Evolutionary conservation across 2,888 invertebrate genomes (phyloP).

Genomic region (Caenorhabditis becei): DNA sequence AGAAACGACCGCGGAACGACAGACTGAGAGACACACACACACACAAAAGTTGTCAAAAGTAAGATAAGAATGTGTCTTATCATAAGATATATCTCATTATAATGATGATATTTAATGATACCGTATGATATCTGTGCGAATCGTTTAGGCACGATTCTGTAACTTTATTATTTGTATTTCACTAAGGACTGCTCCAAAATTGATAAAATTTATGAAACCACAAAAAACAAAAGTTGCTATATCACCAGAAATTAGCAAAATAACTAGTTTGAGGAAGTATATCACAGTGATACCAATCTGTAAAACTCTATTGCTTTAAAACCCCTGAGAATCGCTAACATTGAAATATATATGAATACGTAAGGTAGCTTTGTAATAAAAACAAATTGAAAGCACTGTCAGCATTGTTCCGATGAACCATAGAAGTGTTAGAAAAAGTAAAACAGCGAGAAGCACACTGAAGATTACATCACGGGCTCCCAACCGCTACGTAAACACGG

Average conservation of each 20-base stretch:
- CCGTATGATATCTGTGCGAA: too few relatives aligned
- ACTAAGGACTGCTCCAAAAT: too few relatives aligned
- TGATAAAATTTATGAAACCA: background rate
- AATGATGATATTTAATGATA: too few relatives aligned
- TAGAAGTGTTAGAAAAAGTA: conserved; percentile 16
- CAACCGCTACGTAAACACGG: too few relatives aligned
- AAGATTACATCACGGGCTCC: too few relatives aligned
- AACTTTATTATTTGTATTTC: too few relatives aligned
- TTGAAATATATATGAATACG: conserved; percentile 35
- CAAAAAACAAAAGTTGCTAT: conserved; percentile 6
- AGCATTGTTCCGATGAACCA: conserved; percentile 26
- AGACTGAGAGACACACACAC: too few relatives aligned
- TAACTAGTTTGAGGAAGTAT: conserved; percentile 18
- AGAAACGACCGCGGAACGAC: too few relatives aligned
- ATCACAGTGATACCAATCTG: conserved; percentile 26
- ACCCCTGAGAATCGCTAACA: conserved; percentile 13
- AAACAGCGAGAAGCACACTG: background rate
- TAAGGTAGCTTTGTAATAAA: conserved; percentile 25
- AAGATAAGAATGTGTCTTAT: too few relatives aligned
- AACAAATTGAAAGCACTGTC: conserved; percentile 13
- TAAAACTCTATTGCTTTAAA: background rate
- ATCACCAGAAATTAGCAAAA: conserved; percentile 12
- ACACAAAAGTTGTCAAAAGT: too few relatives aligned
- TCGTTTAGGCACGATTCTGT: too few relatives aligned
- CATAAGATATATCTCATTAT: too few relatives aligned